Percentiles rank a stretch among this genome's conserved stretches.
These are phyloP conservation scores for Ageneiosus marmoratus DNA, from an alignment of 2,113 vertebrate species.

Conservation along the genomic window DNA sequence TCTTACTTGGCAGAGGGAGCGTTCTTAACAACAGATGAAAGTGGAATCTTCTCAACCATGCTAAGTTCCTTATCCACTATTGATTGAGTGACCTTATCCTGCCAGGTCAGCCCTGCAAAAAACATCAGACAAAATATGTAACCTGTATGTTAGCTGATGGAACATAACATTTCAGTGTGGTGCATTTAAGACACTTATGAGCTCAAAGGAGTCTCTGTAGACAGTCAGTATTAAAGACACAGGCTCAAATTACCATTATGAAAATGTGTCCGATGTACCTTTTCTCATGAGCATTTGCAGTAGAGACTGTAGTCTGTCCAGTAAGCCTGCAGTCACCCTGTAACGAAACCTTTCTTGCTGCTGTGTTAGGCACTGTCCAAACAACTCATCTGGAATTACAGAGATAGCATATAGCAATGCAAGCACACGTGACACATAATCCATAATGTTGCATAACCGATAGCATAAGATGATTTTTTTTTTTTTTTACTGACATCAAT, in stretches of 20 bases:
- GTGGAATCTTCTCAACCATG: constrained; percentile 75
- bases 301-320: constrained; percentile 86
- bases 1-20: constrained; percentile 75
- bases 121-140: not conserved
- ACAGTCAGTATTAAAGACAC: not conserved
- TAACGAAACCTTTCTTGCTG: constrained; percentile 78
- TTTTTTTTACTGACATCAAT: not conserved
- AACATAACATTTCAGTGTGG: not conserved
- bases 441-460: not conserved
- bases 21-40: constrained; percentile 52
- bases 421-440: not conserved
- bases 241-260: not conserved
- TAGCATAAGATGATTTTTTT: not conserved
- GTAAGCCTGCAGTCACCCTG: constrained; percentile 81
- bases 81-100: constrained; percentile 87
- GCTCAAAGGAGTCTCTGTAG: not conserved
- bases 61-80: constrained; percentile 88
- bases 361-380: constrained; percentile 85
- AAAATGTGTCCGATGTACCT: constrained; percentile 72
- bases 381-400: constrained; percentile 84
- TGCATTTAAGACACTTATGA: not conserved
- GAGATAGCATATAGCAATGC: not conserved
- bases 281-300: constrained; percentile 88
- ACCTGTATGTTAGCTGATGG: not conserved
- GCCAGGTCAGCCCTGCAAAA: constrained; percentile 87